Percentiles rank a stretch among this genome's conserved stretches.
These are phyloP conservation scores for Cynopterus sphinx DNA, from an alignment of 2,797 vertebrate genomes.

Conservation along the genomic window DNA sequence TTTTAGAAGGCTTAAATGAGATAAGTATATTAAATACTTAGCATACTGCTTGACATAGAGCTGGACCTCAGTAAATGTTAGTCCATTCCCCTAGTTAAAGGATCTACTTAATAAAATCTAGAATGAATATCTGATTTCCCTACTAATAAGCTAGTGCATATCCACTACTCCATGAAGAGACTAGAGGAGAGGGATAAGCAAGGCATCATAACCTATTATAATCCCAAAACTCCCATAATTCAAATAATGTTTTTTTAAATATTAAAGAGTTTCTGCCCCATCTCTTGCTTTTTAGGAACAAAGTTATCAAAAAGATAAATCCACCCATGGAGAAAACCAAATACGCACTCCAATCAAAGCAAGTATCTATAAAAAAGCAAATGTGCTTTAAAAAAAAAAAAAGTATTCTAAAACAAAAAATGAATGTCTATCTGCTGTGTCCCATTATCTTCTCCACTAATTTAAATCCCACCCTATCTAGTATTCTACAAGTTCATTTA, in stretches of 20 bases:
- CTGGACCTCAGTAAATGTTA: background rate
- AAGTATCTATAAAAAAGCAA: background rate
- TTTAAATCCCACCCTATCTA: conserved; percentile 6
- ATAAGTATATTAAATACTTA: background rate
- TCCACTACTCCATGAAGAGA: background rate
- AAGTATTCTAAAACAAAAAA: background rate
- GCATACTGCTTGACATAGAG: background rate
- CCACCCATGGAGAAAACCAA: background rate
- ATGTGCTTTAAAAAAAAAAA: background rate
- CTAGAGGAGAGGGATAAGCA: background rate
- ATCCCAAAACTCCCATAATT: background rate
- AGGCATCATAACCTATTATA: background rate
- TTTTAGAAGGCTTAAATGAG: background rate
- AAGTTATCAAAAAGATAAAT: conserved; percentile 37
- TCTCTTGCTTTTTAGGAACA: conserved; percentile 25
- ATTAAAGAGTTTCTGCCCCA: background rate
- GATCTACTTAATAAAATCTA: background rate
- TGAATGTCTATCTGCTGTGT: background rate
- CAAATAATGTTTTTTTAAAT: background rate
- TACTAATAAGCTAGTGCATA: background rate
- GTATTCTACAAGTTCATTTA: background rate
- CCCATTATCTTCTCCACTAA: background rate
- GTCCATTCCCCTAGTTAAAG: background rate
- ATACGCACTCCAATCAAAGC: conserved; percentile 43
- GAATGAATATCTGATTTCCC: background rate